Percentiles rank a stretch among this genome's conserved stretches.
These are phyloP conservation scores for Steatocranus sp. DNA, from an alignment of 2,797 vertebrate species.

Conservation along the genomic window DNA sequence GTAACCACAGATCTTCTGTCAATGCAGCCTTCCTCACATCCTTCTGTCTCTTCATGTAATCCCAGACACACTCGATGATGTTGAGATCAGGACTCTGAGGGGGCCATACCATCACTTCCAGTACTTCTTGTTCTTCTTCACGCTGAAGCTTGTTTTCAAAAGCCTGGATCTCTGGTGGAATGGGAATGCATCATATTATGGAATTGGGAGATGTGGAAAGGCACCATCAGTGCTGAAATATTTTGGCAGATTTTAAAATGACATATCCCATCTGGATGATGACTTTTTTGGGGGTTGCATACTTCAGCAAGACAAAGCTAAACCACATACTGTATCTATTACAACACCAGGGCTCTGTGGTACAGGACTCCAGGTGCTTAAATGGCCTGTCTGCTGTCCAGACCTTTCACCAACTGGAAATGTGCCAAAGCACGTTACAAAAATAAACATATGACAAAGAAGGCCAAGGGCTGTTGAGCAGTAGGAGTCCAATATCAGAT, in stretches of 20 bases:
- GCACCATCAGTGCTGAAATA: background rate
- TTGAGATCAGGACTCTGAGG: background rate
- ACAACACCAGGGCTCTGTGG: background rate
- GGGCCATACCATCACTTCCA: background rate
- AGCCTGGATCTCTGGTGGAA: background rate
- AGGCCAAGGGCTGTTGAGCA: background rate
- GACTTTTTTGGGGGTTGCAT: background rate
- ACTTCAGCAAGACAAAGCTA: background rate
- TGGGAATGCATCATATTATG: too few species aligned
- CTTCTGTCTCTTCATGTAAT: background rate
- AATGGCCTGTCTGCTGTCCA: rapidly evolving
- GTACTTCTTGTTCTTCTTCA: background rate
- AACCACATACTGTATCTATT: background rate
- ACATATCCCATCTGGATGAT: background rate
- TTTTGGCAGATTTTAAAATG: background rate
- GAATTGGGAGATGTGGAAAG: background rate
- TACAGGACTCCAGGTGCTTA: background rate
- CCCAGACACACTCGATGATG: background rate
- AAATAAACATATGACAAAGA: background rate
- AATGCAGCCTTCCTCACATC: background rate
- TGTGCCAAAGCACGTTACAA: background rate
- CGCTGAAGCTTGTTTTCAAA: background rate
- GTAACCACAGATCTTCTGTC: background rate
- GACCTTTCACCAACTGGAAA: background rate
- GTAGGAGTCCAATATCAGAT: background rate